Base-by-base conservation (phyloP, 2,888 invertebrate genomes). In the Seladonia tumulorum region DNA sequence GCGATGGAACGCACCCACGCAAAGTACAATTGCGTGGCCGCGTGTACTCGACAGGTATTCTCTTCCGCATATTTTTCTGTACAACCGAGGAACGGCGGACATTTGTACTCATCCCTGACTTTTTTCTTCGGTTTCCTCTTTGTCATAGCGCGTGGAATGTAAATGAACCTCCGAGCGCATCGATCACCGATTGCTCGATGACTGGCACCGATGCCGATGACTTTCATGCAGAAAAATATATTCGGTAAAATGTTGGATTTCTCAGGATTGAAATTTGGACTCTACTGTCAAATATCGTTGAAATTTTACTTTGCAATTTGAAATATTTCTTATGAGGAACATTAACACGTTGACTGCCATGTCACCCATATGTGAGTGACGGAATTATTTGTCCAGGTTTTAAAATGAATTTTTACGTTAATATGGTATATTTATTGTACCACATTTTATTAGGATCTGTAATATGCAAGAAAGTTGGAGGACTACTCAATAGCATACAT, bases 1-100 rank as follows among this genome's bases (percentile, higher is more conserved):
- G 71, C 68, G 57, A 53, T 82, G 86, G 82, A 79, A 74, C 83
- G 81, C 90, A 90, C 90, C 90, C 87, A 90, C 87, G 90, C 86
- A 81, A 79, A 74, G 79, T 73, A 83, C 75, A 71, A 82, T 49
- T 29, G 45, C 73, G 70, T 47, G 35, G 25, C 14, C 29, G 63
- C 18, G 45, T 29, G 70, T 42, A 53, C 74, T 60, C 22, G 5
- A 76, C 71, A 74, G 72, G 79, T 68, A 68, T 78, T 79, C 85
- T 80, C 85, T 76, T 85, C 79, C 79, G 22, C 45, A 60, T 81
- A 63, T 79, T 47, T 79, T 63, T 60, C 63, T n/a, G 1, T 22
- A 45, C 22, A 16, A 73, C 70, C n/a, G 68, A 29, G 25, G 60
- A 49, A 66, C 68, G 29, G 45, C 75, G 74, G 76, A 76, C 80